Evolutionary conservation across 1,140 invertebrate species (phyloP).

Genomic region (Drosophila quadrilineata): DNA sequence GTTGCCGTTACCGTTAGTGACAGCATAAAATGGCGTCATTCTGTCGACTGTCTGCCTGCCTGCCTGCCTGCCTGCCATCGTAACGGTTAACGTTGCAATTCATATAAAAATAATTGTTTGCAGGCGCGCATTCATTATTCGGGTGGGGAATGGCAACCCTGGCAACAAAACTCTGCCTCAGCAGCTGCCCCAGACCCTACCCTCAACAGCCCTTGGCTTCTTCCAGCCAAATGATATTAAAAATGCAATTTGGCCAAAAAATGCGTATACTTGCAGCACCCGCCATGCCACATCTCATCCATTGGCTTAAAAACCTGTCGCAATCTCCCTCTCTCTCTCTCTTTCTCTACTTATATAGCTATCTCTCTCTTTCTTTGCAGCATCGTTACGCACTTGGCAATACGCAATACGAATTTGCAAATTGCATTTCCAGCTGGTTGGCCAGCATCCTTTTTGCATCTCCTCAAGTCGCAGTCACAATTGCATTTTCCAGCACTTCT

Average conservation of each 20-base stretch:
- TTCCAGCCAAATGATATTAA: slow-evolving; percentile 55
- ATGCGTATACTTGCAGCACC: slow-evolving; percentile 31
- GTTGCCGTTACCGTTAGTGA: slow-evolving; percentile 53
- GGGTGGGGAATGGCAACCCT: slow-evolving; percentile 50
- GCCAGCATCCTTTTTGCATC: slow-evolving; percentile 13
- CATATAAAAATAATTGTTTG: slow-evolving; percentile 77
- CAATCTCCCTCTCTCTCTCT: not conserved
- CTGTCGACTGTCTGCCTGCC: slow-evolving; percentile 19
- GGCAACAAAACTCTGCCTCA: slow-evolving; percentile 16
- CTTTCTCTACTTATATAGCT: no score
- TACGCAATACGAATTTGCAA: slow-evolving; percentile 65
- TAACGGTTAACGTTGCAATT: slow-evolving; percentile 49
- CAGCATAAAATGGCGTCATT: slow-evolving; percentile 17
- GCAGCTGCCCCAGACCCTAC: not conserved
- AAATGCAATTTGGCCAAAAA: slow-evolving; percentile 69
- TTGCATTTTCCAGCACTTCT: slow-evolving; percentile 55
- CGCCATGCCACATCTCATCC: no score
- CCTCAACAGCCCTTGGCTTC: not conserved
- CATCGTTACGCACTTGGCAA: slow-evolving; percentile 31
- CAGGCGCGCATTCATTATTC: slow-evolving; percentile 68
- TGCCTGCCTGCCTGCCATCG: not conserved
- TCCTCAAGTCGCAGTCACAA: slow-evolving; percentile 32
- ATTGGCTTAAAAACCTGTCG: not conserved
- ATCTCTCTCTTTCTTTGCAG: not conserved
- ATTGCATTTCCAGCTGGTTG: slow-evolving; percentile 53